These are phyloP conservation scores for Nipponia nippon DNA, from an alignment of 2,113 vertebrate species.

Conservation along the genomic window DNA sequence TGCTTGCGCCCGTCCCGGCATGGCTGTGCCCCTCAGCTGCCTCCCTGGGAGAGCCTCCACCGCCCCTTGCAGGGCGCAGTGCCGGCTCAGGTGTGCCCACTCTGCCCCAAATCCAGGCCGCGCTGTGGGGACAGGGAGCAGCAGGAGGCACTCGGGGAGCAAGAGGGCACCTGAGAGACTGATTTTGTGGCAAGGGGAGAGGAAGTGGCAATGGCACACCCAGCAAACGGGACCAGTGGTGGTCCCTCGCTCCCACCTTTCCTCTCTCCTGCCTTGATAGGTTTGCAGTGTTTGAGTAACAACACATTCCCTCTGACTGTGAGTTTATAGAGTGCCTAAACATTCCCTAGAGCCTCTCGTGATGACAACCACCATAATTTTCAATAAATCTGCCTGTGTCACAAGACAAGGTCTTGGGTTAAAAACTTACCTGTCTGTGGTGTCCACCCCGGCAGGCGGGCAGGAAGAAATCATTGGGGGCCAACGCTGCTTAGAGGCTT, in stretches of 20 bases:
- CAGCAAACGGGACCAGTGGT: background rate
- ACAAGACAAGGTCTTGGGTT: background rate
- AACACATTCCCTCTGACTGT: fast-evolving
- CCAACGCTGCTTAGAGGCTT: background rate
- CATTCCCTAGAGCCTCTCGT: background rate
- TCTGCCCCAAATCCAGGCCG: background rate
- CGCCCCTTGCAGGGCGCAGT: background rate
- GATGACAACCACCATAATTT: background rate
- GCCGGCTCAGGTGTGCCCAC: background rate
- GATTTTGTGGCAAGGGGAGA: background rate
- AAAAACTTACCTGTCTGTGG: background rate
- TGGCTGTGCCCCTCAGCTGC: background rate
- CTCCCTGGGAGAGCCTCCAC: background rate
- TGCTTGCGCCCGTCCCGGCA: fast-evolving
- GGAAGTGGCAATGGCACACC: background rate
- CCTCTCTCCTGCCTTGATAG: background rate
- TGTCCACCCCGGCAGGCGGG: background rate
- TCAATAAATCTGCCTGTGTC: background rate
- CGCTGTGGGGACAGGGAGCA: background rate
- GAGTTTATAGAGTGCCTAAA: background rate
- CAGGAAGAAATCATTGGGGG: background rate
- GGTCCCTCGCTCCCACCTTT: background rate
- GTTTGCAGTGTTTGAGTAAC: background rate
- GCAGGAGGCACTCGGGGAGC: background rate
- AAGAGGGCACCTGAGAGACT: background rate